Evolutionary conservation across 2,797 vertebrate species (phyloP).

Genomic region (Gobionotothen gibberifrons): DNA sequence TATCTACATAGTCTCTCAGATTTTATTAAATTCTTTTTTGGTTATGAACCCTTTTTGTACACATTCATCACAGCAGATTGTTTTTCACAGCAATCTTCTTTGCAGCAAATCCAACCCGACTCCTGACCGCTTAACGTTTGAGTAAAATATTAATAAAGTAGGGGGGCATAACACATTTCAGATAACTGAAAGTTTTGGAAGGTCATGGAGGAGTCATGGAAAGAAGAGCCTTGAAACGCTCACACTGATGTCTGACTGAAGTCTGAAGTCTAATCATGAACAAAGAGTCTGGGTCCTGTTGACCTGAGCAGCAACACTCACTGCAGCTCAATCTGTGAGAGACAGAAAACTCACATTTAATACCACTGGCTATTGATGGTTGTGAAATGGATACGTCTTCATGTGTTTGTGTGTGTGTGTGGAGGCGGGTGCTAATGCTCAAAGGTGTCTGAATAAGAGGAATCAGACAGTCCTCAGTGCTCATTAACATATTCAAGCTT

Average conservation of each 20-base stretch:
- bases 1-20: neutral
- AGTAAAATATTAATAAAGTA: conserved; percentile 24
- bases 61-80: neutral
- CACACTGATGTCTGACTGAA: conserved; percentile 30
- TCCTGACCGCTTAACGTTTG: conserved; percentile 5
- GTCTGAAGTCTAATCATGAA: conserved; percentile 44
- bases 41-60: neutral
- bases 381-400: neutral
- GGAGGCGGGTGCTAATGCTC: neutral
- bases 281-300: conserved; percentile 26
- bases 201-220: conserved; percentile 15
- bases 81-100: conserved; percentile 5
- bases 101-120: neutral
- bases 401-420: neutral
- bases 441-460: conserved; percentile 44
- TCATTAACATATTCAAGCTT: conserved; percentile 64
- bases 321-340: conserved; percentile 15
- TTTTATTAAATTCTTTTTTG: neutral
- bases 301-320: conserved; percentile 27
- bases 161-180: neutral
- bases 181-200: conserved; percentile 22
- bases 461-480: conserved; percentile 42
- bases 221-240: conserved; percentile 20
- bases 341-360: conserved; percentile 17
- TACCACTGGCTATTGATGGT: neutral